Conservation (phyloP, 2,888 invertebrate species). For the Anthoptus insignis region DNA sequence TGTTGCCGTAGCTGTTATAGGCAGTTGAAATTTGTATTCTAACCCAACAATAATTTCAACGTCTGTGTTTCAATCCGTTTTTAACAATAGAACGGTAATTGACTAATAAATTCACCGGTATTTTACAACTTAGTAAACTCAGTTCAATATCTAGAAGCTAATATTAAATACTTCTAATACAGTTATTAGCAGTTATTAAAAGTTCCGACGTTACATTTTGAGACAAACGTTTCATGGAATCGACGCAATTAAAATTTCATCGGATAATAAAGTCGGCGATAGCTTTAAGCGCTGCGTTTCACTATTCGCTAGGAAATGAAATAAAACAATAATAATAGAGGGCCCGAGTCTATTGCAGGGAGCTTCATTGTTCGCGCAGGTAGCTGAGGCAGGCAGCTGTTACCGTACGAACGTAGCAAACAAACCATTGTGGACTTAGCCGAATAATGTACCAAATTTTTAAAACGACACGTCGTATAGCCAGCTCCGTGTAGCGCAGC, state of each 20-base stretch:
- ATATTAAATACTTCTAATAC: not conserved
- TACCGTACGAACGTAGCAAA: conserved; percentile 69
- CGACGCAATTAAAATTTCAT: conserved; percentile 29
- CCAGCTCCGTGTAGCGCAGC: conserved; percentile 7
- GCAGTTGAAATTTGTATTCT: no score
- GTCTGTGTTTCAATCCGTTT: no score
- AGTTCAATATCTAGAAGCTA: not conserved
- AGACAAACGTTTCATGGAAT: not conserved
- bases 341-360: conserved; percentile 69
- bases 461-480: conserved; percentile 56
- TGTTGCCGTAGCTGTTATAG: no score
- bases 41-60: no score
- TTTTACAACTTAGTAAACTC: not conserved
- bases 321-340: conserved; percentile 62
- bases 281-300: conserved; percentile 46
- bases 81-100: no score
- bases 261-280: conserved; percentile 27
- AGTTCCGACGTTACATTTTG: not conserved
- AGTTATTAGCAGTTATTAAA: not conserved
- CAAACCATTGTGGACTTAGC: conserved; percentile 65
- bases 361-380: conserved; percentile 79
- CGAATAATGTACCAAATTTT: conserved; percentile 60
- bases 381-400: conserved; percentile 76
- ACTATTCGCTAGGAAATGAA: conserved; percentile 49
- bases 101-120: no score